Percentiles rank a stretch among this genome's conserved stretches.
Evolutionary conservation across 2,113 vertebrate genomes (phyloP).

Genomic region (Sceloporus undulatus): DNA sequence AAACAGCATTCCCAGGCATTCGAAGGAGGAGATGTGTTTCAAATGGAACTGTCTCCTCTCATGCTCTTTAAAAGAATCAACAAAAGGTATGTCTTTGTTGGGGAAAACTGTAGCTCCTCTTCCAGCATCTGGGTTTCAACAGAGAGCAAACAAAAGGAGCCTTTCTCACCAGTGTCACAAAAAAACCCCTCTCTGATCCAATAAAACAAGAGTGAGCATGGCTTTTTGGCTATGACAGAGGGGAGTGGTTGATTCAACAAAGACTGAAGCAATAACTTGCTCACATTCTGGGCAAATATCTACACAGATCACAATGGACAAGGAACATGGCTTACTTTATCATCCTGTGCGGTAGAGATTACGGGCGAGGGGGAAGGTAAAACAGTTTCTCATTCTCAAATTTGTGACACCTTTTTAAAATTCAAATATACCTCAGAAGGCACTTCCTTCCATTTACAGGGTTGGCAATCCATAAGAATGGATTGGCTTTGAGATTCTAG

Average conservation of each 20-base stretch:
- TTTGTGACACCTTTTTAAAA: background rate
- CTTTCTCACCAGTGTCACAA: background rate
- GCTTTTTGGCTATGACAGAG: conserved; percentile 1
- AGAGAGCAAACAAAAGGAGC: conserved; percentile 15
- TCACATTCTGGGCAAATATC: background rate
- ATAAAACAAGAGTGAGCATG: background rate
- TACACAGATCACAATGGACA: background rate
- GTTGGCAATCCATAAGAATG: background rate
- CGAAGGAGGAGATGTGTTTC: conserved; percentile 21
- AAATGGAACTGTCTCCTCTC: background rate
- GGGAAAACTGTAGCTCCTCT: background rate
- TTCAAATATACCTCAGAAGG: background rate
- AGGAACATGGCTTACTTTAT: background rate
- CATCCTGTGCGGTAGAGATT: background rate
- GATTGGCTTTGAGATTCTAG: background rate
- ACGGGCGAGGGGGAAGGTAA: background rate
- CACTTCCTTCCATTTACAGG: background rate
- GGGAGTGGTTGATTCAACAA: background rate
- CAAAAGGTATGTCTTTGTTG: background rate
- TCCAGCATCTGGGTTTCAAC: conserved; percentile 21
- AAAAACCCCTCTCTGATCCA: conserved; percentile 44
- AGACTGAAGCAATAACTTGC: conserved; percentile 43
- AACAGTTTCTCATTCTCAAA: background rate
- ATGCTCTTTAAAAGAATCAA: conserved; percentile 2
- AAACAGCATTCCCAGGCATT: conserved; percentile 61